Conservation (phyloP, 2,797 vertebrate species). For the Bradypodion ventrale region DNA sequence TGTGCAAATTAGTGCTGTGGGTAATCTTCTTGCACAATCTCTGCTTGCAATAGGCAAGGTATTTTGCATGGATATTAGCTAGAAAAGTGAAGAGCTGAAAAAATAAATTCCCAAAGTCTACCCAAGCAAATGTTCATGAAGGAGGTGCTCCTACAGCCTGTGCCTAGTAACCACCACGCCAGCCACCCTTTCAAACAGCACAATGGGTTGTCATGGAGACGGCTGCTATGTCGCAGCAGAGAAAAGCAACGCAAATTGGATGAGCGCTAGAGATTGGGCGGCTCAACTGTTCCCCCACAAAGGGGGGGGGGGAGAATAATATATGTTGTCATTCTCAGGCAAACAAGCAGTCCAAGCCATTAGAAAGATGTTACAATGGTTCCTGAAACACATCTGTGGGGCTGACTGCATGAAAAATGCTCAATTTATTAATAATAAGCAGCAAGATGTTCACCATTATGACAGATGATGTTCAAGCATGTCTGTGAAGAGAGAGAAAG, state of each 20-base stretch:
- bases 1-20: neutral
- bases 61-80: neutral
- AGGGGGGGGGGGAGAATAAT: neutral
- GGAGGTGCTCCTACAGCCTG: neutral
- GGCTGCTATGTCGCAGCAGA: constrained; percentile 16
- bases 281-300: neutral
- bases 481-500: neutral
- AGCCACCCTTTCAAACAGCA: constrained; percentile 16
- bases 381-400: neutral
- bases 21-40: neutral
- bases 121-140: neutral
- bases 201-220: constrained; percentile 38
- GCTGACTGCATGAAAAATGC: neutral
- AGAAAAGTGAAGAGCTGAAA: neutral
- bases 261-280: constrained; percentile 12
- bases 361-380: neutral
- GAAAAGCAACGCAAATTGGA: constrained; percentile 6
- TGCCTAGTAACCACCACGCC: constrained; percentile 4
- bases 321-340: neutral
- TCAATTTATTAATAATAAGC: neutral
- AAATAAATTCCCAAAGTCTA: constrained; percentile 1
- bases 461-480: neutral
- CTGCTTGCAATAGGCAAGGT: neutral
- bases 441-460: constrained; percentile 1
- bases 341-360: neutral